These are phyloP conservation scores for Podarcis siculus DNA, from an alignment of 2,797 vertebrate genomes.

Conservation along the genomic window DNA sequence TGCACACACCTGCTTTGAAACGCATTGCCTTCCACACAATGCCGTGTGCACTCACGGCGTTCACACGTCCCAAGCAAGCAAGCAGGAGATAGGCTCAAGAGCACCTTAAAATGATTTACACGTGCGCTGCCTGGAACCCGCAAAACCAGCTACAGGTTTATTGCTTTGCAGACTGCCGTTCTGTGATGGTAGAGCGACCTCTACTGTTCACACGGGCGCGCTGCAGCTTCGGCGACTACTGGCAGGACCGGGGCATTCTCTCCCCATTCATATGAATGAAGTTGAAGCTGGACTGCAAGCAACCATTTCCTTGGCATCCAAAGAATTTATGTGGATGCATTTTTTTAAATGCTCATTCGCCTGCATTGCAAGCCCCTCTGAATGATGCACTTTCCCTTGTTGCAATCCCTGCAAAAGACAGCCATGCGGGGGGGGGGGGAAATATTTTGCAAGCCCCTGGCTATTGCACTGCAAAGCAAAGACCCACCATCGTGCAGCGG, in stretches of 20 bases:
- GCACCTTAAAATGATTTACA: neutral
- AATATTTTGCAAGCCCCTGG: neutral
- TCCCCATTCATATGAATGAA: neutral
- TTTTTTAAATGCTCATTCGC: no score
- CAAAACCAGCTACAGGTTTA: neutral
- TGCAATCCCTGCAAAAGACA: neutral
- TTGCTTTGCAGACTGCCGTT: neutral
- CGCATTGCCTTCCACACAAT: neutral
- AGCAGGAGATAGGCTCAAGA: neutral
- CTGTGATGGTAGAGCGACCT: neutral
- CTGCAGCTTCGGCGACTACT: neutral
- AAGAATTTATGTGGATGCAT: neutral
- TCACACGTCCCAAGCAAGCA: neutral
- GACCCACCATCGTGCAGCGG: neutral
- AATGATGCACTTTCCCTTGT: neutral
- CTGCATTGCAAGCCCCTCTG: neutral
- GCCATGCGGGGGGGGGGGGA: no score
- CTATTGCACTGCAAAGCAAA: neutral
- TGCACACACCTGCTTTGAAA: neutral
- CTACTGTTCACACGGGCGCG: neutral
- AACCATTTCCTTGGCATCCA: slow-evolving; percentile 29
- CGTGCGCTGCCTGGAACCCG: slow-evolving; percentile 13
- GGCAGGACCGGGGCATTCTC: slow-evolving; percentile 10
- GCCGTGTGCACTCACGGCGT: neutral
- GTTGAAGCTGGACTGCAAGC: slow-evolving; percentile 14